Conservation (phyloP, 2,113 vertebrate species). For the Ictalurus furcatus region DNA sequence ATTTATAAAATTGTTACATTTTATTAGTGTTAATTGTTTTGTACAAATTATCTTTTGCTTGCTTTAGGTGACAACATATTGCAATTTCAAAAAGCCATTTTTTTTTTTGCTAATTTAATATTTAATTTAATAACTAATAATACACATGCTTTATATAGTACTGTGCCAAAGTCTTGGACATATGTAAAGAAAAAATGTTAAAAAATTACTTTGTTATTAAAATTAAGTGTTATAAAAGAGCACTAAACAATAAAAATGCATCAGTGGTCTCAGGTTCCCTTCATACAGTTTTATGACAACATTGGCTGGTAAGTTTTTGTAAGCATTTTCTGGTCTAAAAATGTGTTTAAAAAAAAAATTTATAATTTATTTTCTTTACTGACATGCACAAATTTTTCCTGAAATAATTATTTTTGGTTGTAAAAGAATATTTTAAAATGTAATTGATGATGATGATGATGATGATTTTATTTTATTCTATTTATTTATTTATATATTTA, state of each 20-base stretch:
- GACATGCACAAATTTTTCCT: background rate
- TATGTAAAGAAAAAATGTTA: background rate
- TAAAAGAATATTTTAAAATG: background rate
- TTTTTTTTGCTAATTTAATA: background rate
- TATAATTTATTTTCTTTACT: background rate
- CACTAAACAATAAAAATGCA: background rate
- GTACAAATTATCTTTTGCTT: background rate
- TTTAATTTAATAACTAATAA: background rate
- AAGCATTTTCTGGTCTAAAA: background rate
- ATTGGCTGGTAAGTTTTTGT: background rate
- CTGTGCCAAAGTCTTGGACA: background rate
- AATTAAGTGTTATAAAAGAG: background rate
- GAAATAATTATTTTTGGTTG: background rate
- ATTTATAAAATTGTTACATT: too few relatives aligned
- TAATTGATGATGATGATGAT: too few relatives aligned
- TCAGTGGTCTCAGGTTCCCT: background rate
- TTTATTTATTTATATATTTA: background rate
- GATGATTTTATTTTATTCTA: background rate
- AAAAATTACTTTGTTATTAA: background rate
- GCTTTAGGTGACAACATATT: background rate
- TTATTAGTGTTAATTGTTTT: background rate
- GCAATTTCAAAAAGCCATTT: background rate
- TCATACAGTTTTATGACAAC: background rate
- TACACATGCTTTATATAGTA: background rate
- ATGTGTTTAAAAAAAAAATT: background rate